These are phyloP conservation scores for Gymnocheta viridis DNA, from an alignment of 2,888 invertebrate species.

Conservation along the genomic window DNA sequence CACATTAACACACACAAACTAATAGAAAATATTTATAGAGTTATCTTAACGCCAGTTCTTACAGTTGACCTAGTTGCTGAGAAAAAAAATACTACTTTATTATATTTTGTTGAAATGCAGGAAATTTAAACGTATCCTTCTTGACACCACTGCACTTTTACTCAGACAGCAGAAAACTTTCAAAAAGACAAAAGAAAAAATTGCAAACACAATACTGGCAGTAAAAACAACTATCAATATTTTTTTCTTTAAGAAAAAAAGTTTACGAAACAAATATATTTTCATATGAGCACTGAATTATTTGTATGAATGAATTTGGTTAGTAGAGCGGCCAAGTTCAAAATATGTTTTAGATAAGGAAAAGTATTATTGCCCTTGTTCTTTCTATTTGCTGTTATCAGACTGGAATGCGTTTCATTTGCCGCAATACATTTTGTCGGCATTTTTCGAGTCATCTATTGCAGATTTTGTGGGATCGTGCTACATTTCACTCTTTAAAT, in stretches of 20 bases:
- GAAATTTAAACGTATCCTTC: constrained; percentile 67
- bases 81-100: constrained; percentile 58
- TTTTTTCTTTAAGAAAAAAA: background rate
- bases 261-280: background rate
- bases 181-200: background rate
- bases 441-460: no score
- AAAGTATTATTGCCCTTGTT: no score
- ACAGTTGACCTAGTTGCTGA: constrained; percentile 64
- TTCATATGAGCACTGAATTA: constrained; percentile 20
- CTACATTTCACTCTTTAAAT: background rate
- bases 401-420: no score
- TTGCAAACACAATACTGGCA: background rate
- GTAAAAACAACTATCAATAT: constrained; percentile 34
- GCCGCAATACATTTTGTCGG: no score
- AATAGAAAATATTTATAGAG: constrained; percentile 40
- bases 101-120: constrained; percentile 64
- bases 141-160: constrained; percentile 55
- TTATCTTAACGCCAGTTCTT: constrained; percentile 51
- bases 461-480: background rate
- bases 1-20: background rate
- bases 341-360: background rate
- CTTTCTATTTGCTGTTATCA: no score
- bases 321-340: background rate
- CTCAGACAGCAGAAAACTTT: constrained; percentile 19
- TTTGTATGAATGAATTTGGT: background rate